Evolutionary conservation across 2,888 invertebrate species (phyloP).

Genomic region (Steinernema hermaphroditum): DNA sequence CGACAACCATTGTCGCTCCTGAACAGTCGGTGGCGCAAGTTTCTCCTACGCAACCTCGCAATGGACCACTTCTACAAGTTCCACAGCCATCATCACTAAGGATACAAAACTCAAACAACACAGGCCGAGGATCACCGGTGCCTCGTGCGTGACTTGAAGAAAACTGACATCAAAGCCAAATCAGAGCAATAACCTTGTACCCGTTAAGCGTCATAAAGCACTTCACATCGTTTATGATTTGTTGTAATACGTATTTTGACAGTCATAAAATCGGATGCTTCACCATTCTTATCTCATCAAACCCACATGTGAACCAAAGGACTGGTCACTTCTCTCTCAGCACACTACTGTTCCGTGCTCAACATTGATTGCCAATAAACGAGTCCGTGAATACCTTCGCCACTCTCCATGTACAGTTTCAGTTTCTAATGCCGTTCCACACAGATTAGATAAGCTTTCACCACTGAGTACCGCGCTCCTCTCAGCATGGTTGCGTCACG

Average conservation of each 20-base stretch:
- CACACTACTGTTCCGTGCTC: conserved; percentile 1
- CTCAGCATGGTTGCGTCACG: neutral
- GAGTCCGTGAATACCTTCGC: conserved; percentile 18
- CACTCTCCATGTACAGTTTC: neutral
- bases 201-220: too few species aligned
- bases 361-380: conserved; percentile 17
- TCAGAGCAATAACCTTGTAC: too few species aligned
- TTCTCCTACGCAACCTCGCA: conserved; percentile 29
- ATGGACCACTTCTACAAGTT: neutral
- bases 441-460: conserved; percentile 15
- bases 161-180: too few species aligned
- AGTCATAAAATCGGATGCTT: conserved; percentile 9
- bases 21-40: conserved; percentile 38
- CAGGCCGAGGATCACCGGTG: neutral
- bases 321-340: too few species aligned
- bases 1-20: conserved; percentile 48
- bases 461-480: neutral
- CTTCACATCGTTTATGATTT: neutral
- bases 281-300: neutral
- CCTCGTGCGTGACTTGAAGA: neutral
- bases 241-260: conserved; percentile 1
- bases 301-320: neutral
- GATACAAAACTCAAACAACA: neutral
- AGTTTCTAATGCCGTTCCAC: neutral
- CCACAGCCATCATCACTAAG: conserved; percentile 4